Evolutionary conservation across 2,888 invertebrate species (phyloP), one percentile per base, ranked within the genome.

Genomic region (Aphidius colemani): DNA sequence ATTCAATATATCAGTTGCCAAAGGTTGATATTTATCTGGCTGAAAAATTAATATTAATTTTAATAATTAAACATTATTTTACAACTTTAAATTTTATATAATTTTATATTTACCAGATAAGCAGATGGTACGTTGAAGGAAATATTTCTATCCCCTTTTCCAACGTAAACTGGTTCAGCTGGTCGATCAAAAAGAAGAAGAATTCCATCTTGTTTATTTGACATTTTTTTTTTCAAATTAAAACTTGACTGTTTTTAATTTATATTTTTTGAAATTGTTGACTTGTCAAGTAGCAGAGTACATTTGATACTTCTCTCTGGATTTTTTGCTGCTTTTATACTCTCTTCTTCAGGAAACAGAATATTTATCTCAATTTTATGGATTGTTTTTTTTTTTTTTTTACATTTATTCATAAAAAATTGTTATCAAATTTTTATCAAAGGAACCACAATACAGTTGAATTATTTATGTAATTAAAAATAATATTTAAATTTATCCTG

Each of bases 141-240:
- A 0, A 86, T 80, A 56, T 85, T 85, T 0, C 84, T 82, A 0
- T 88, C 86, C 3, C 91, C 91, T 82, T 92, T 93, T 69, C 89
- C 88, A 84, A 91, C 87, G 82, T 92, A 92, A 65, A 89, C 86
- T 0, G 92, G 92, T 82, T 93, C 92, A 67, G 87, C 85, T 8
- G 92, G 92, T 48, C 92, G 88, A 75, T 92, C 90, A 83, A 90
- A 91, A 70, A 93, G 85, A 43, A 79, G 77, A 13, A 82, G 71
- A 53, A 82, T 72, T 53, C 69, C 70, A 39, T 53, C 65, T 30
- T 72, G 71, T 50, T 53, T 43, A 40, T 40, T 45, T 11, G 67
- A 53, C 69, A 67, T 67, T 56, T 50, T 40, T 10, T 18, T 59
- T 10, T 41, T 61, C n/a, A 11, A 43, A 9, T 55, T 6, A 13